phyloP scores from a whole-genome alignment of 2,888 invertebrate species.

The Nudaria mundana region DNA sequence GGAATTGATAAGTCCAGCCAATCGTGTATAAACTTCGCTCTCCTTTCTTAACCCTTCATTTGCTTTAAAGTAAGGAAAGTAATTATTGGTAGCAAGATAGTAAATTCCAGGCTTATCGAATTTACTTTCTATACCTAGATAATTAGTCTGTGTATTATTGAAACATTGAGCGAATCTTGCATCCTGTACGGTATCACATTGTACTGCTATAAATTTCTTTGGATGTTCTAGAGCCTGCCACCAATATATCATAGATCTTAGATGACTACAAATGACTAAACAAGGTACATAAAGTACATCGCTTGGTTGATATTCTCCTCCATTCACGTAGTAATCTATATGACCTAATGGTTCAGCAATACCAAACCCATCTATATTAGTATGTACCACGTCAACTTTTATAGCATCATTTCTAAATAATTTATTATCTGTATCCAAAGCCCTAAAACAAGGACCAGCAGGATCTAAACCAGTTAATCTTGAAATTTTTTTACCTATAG shows the following conservation, averaged over 20 bases:
- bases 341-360: constrained; percentile 65
- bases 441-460: constrained; percentile 67
- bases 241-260: constrained; percentile 58
- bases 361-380: constrained; percentile 74
- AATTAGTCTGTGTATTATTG: constrained; percentile 54
- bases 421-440: constrained; percentile 44
- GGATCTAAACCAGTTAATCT: constrained; percentile 30
- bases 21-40: constrained; percentile 59
- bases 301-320: constrained; percentile 67
- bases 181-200: constrained; percentile 61
- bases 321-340: constrained; percentile 67
- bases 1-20: constrained; percentile 47
- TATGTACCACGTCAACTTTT: constrained; percentile 61
- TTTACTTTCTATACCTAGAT: constrained; percentile 55
- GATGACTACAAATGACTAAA: constrained; percentile 60
- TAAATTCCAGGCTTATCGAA: constrained; percentile 59
- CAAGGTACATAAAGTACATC: constrained; percentile 65
- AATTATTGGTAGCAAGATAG: constrained; percentile 60
- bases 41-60: constrained; percentile 59
- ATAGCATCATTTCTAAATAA: constrained; percentile 49
- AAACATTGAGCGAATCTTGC: constrained; percentile 63
- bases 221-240: constrained; percentile 71
- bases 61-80: constrained; percentile 63
- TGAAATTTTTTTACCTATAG: constrained; percentile 56
- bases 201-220: constrained; percentile 58